Base-by-base conservation (phyloP, 2,888 invertebrate genomes). In the Lasioglossum calceatum region DNA sequence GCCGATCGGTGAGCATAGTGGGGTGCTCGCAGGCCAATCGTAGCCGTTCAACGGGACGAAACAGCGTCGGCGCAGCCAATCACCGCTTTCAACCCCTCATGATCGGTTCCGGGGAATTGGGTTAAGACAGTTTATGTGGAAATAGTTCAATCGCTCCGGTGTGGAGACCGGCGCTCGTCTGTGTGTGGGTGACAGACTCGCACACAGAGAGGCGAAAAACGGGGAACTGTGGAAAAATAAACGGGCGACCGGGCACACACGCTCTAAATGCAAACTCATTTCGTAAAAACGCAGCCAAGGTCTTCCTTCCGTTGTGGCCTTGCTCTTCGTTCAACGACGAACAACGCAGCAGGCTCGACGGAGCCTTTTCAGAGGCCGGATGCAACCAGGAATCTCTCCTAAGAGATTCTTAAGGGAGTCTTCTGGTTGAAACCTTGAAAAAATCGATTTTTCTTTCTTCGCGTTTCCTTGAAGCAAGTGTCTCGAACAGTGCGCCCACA, bases 1-100 rank as follows among this genome's bases (percentile, higher is more conserved):
- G 94, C 93, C 94, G 90, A 84, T 90, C 85, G 8, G 27, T n/a
- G 54, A 47, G 32, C 84, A 85, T 90, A 88, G 92, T 92, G 91
- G 92, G 93, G 91, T 89, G 80, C n/a, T 27, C 32, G n/a, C 47
- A 77, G 80, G 64, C 94, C 94, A 93, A 93, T 94, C 23, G n/a
- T 81, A 77, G 16, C 39, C 47, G n/a, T 36, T 14, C 75, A 74
- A 85, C 76, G 82, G 64, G 78, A 82, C 76, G 83, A 87, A 88
- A 88, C 89, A 89, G 90, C 82, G 73, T 42, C 58, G 14, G 12
- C 73, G 42, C 82, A 77, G 81, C 89, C 91, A 91, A 89, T 92
- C 83, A 82, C 77, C 77, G 88, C 89, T 90, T 90, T 90, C 91
- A 91, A 91, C 92, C 91, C 91, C 84, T 91, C 85, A 71, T 87